Conservation (phyloP, 2,888 invertebrate species). For the Drosophila neonasuta region DNA sequence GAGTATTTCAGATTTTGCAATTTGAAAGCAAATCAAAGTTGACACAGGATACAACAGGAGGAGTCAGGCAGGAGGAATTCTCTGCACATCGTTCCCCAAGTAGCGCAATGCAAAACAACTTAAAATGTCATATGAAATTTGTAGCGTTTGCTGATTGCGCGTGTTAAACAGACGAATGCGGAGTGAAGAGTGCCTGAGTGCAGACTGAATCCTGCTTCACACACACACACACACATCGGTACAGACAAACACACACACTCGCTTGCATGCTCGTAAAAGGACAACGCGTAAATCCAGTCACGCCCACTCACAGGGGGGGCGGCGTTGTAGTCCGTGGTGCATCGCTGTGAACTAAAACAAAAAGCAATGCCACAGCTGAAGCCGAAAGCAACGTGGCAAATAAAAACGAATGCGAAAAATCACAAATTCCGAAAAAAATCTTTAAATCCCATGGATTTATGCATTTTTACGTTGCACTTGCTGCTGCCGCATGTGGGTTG, state of each 20-base stretch:
- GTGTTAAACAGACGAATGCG: conserved; percentile 61
- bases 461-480: conserved; percentile 74
- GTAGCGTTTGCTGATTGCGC: conserved; percentile 72
- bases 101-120: conserved; percentile 71
- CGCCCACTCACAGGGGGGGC: conserved; percentile 18
- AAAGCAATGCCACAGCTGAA: conserved; percentile 35
- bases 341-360: conserved; percentile 50
- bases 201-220: not conserved
- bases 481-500: conserved; percentile 63
- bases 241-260: not conserved
- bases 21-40: conserved; percentile 65
- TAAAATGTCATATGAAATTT: conserved; percentile 76
- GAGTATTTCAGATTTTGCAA: conserved; percentile 37
- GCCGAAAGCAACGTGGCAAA: conserved; percentile 59
- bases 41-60: not conserved
- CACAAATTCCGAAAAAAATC: conserved; percentile 75
- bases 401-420: conserved; percentile 71
- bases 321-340: not conserved
- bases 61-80: not conserved
- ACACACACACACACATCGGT: not conserved
- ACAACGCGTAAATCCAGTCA: conserved; percentile 71
- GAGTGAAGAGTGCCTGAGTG: not conserved
- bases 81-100: conserved; percentile 8
- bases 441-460: conserved; percentile 76
- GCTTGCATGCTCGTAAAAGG: conserved; percentile 27